Evolutionary conservation across 1,140 invertebrate genomes (phyloP).

Genomic region (Cydia amplana): DNA sequence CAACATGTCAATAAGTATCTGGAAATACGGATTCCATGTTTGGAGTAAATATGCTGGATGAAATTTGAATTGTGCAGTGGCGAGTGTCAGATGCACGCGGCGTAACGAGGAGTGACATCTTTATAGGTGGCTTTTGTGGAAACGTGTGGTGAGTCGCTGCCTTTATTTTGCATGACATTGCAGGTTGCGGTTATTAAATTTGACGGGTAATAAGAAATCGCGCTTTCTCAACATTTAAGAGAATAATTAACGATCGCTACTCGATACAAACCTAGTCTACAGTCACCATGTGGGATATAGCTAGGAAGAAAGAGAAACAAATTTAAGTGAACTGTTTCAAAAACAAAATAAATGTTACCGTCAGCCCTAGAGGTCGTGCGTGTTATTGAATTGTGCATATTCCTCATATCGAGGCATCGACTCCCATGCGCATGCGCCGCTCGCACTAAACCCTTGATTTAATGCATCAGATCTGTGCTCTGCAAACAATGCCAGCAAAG

Average conservation of each 20-base stretch:
- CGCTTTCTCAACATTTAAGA: too few species aligned
- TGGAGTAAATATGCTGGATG: conserved; percentile 2
- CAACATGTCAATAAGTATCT: conserved; percentile 18
- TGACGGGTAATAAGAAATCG: background rate
- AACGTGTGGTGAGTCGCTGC: background rate
- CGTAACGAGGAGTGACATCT: conserved; percentile 9
- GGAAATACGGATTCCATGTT: conserved; percentile 12
- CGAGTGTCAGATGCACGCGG: background rate
- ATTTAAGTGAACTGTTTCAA: background rate
- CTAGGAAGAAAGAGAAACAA: too few species aligned
- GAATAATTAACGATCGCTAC: too few species aligned
- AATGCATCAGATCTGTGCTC: conserved; percentile 24
- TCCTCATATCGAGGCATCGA: conserved; percentile 59
- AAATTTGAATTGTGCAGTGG: background rate
- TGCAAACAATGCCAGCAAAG: background rate
- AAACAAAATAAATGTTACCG: background rate
- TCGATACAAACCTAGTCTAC: too few species aligned
- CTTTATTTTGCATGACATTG: background rate
- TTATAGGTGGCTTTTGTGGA: background rate
- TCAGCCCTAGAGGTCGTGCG: conserved; percentile 57
- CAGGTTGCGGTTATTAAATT: background rate
- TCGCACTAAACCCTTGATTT: conserved; percentile 46
- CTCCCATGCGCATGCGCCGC: conserved; percentile 39
- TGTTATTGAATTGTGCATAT: conserved; percentile 69
- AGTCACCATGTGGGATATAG: too few species aligned